phyloP scores from a whole-genome alignment of 2,888 invertebrate species.

The Cataglyphis cursor region DNA sequence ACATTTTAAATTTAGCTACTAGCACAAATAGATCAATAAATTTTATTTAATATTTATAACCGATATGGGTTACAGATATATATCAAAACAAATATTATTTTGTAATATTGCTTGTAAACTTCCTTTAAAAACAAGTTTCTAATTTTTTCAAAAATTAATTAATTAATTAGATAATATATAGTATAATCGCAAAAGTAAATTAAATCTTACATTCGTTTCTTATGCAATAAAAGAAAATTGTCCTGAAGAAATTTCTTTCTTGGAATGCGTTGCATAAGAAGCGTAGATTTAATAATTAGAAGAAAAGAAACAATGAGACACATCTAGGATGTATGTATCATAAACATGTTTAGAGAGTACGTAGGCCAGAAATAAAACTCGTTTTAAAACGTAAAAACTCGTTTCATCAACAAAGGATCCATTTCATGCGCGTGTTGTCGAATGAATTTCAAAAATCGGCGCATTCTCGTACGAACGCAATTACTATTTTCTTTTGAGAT shows the following conservation, averaged over 20 bases:
- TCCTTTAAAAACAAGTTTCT: not conserved
- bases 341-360: slow-evolving; percentile 77
- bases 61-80: not conserved
- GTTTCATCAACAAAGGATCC: slow-evolving; percentile 23
- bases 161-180: not conserved
- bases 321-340: slow-evolving; percentile 53
- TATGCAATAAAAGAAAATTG: slow-evolving; percentile 32
- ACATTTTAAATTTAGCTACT: slow-evolving; percentile 17
- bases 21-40: not conserved
- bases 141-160: not conserved
- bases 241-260: slow-evolving; percentile 21
- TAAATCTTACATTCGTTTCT: slow-evolving; percentile 13
- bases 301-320: slow-evolving; percentile 42
- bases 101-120: slow-evolving; percentile 11
- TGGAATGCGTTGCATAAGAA: slow-evolving; percentile 76
- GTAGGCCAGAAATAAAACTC: slow-evolving; percentile 73
- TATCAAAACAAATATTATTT: not conserved
- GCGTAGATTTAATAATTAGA: slow-evolving; percentile 52
- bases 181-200: slow-evolving; percentile 1
- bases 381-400: slow-evolving; percentile 13
- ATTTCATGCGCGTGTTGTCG: slow-evolving; percentile 55
- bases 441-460: slow-evolving; percentile 65
- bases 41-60: slow-evolving; percentile 12
- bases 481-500: slow-evolving; percentile 81
- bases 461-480: slow-evolving; percentile 69